Evolutionary conservation across 2,113 vertebrate genomes (phyloP), one percentile per base, ranked within the genome.

Genomic region (Dolichotis patagonum): DNA sequence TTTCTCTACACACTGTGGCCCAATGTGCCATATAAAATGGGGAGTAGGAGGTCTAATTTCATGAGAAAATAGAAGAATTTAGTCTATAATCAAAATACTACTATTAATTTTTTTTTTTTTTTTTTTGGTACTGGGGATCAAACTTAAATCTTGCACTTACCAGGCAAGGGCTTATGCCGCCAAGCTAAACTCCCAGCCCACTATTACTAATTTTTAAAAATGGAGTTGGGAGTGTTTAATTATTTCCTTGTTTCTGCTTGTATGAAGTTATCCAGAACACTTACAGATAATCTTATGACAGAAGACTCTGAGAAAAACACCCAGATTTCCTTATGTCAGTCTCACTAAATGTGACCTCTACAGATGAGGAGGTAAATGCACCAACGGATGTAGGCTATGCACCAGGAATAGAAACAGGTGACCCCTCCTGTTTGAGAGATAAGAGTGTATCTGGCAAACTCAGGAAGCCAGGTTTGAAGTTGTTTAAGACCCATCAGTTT

Each of bases 271-370:
- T 85, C 62, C 54, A 92, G 54, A 82, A 84, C 83, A 93, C n/a
- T 65, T 89, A 43, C 30, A 94, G 86, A 49, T 94, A 95, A 65
- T 81, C 93, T 65, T 22, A 4, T 11, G 32, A 32, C 0, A 1
- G 60, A 90, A 95, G 86, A 85, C 52, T 43, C 54, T 92, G 2
- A 49, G 94, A 89, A 89, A 58, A 96, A 85, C 60, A 32, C 20
- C 13, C 32, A 65, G 60, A 77, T 89, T 83, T 43, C 63, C 3
- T 91, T 62, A 85, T 78, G 87, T 0, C 75, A 24, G n/a, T 85
- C 56, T 88, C 94, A 94, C 3, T 94, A 84, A 82, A 78, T n/a
- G 73, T 71, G 24, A 96, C 89, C 52, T 97, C 85, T 85, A 32
- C 60, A 91, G 89, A 93, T 0, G 35, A 93, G 88, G 83, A 91